A percentile compares a stretch with the other conserved stretches of the same genome.
These are phyloP conservation scores for Cardinalis cardinalis DNA, from an alignment of 2,113 vertebrate genomes.

Conservation along the genomic window DNA sequence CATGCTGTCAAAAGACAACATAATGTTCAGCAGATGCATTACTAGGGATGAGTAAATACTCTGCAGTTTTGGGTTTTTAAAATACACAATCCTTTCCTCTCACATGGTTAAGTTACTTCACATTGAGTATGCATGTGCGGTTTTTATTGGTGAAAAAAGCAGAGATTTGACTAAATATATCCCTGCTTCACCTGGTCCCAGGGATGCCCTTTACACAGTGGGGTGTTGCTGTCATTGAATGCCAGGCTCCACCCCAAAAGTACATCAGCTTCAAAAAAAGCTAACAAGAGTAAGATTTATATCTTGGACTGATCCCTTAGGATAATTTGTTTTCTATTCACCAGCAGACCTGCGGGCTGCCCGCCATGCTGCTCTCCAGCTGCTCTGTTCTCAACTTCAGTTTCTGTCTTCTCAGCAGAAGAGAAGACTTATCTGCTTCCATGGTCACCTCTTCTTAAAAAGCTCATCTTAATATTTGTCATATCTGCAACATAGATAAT, in stretches of 20 bases:
- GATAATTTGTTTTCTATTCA: background rate
- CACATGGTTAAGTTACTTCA: background rate
- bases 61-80: background rate
- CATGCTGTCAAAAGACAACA: slow-evolving; percentile 4
- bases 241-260: background rate
- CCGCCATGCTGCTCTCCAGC: background rate
- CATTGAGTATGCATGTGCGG: background rate
- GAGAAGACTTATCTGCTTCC: background rate
- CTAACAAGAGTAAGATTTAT: background rate
- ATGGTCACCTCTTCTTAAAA: background rate
- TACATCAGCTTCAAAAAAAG: background rate
- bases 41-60: slow-evolving; percentile 30
- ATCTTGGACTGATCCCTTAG: background rate
- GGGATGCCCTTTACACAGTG: background rate
- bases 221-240: background rate
- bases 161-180: background rate
- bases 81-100: background rate
- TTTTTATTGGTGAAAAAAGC: background rate
- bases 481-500: background rate
- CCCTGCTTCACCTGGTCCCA: background rate
- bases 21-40: background rate
- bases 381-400: background rate
- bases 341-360: background rate
- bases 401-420: background rate
- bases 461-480: background rate